phyloP scores from a whole-genome alignment of 2,113 vertebrate genomes.

The Formicarius rufipectus region DNA sequence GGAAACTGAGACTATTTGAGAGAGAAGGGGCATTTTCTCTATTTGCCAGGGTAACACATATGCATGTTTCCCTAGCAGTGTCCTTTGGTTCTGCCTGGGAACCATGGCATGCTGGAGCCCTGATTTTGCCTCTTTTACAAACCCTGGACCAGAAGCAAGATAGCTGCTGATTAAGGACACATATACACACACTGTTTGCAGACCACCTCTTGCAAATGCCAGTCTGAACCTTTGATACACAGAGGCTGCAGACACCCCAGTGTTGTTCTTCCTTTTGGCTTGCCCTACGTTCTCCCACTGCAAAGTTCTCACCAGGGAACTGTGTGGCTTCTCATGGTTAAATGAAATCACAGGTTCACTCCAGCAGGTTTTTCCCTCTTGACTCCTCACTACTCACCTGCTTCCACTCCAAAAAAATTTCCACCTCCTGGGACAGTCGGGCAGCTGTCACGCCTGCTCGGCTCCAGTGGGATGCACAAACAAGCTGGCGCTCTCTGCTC shows the following conservation, averaged over 20 bases:
- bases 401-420: neutral
- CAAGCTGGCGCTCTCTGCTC: neutral
- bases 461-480: neutral
- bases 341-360: neutral
- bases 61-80: neutral
- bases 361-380: neutral
- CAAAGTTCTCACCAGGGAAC: neutral
- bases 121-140: neutral
- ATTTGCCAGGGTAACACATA: neutral
- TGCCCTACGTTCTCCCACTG: neutral
- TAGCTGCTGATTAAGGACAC: neutral
- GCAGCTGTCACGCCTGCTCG: neutral
- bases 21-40: neutral
- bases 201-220: neutral
- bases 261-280: neutral
- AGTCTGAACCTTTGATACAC: neutral
- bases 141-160: neutral
- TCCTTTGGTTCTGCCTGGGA: neutral
- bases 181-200: neutral
- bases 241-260: neutral
- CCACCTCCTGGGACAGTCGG: neutral
- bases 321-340: rapidly evolving
- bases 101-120: neutral
- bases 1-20: neutral
- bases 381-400: neutral